Percentiles rank a stretch among this genome's conserved stretches.
These are phyloP conservation scores for Tiaroga cobitis DNA, from an alignment of 2,797 vertebrate genomes.

Conservation along the genomic window DNA sequence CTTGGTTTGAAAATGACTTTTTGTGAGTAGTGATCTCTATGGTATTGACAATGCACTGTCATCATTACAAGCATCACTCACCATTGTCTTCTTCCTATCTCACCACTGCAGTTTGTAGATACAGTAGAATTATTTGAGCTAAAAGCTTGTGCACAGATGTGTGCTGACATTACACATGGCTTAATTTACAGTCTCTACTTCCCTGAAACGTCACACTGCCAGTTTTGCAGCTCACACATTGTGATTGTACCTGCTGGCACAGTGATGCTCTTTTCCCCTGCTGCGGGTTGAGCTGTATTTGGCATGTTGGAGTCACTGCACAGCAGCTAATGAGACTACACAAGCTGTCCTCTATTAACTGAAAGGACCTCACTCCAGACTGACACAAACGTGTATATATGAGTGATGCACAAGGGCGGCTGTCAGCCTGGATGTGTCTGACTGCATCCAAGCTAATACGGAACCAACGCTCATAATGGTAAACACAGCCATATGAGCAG, in stretches of 20 bases:
- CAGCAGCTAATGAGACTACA: conserved; percentile 40
- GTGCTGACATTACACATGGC: conserved; percentile 10
- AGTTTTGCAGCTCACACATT: conserved; percentile 13
- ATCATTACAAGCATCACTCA: background rate
- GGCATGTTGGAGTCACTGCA: conserved; percentile 31
- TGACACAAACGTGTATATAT: background rate
- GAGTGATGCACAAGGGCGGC: background rate
- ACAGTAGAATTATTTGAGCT: conserved; percentile 18
- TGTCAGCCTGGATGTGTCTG: background rate
- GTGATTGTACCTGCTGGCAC: conserved; percentile 16
- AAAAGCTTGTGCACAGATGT: background rate
- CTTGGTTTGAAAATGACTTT: background rate
- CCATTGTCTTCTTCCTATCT: conserved; percentile 8
- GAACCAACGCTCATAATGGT: background rate
- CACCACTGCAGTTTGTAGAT: background rate
- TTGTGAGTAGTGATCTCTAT: background rate
- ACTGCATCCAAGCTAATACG: background rate
- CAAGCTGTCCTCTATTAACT: conserved; percentile 33
- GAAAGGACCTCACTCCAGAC: conserved; percentile 32
- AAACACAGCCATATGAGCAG: background rate
- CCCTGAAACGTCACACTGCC: conserved; percentile 29
- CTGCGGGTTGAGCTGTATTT: conserved; percentile 32
- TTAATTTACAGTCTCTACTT: conserved; percentile 19
- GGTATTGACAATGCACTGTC: background rate
- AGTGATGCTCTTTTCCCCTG: conserved; percentile 28